Conservation (phyloP, 2,888 invertebrate species). For the Augochlorella aurata region DNA sequence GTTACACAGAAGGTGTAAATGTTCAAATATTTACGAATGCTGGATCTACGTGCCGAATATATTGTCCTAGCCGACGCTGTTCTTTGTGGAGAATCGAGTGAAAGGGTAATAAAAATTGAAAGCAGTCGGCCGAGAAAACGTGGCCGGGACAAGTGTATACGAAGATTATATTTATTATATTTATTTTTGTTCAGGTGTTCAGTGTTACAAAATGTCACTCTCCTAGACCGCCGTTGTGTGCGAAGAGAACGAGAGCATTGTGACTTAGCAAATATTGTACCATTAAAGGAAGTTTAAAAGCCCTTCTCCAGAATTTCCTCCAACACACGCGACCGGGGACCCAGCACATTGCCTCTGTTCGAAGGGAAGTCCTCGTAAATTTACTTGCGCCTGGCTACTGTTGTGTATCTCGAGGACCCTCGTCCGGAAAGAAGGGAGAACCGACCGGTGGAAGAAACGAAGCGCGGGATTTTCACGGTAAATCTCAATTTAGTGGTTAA, state of each 20-base stretch:
- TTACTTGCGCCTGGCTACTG: conserved; percentile 25
- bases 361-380: conserved; percentile 41
- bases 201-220: no score
- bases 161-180: no score
- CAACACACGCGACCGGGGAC: conserved; percentile 13
- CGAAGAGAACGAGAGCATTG: conserved; percentile 21
- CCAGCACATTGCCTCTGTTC: not conserved
- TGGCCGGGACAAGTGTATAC: not conserved
- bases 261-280: conserved; percentile 8
- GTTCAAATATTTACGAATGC: not conserved
- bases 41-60: not conserved
- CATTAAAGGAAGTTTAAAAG: conserved; percentile 12
- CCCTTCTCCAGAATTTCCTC: not conserved
- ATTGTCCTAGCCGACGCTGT: not conserved
- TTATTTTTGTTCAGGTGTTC: no score
- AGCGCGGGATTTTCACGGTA: conserved; percentile 31
- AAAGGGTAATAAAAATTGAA: not conserved
- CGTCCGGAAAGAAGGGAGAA: not conserved
- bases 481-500: conserved; percentile 49
- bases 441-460: conserved; percentile 1
- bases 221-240: no score
- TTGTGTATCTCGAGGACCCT: conserved; percentile 20
- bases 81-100: not conserved
- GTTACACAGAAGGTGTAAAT: not conserved
- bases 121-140: not conserved